Base-by-base conservation (phyloP, 92 coral and sea anemone genomes). In the Epizoanthus illoricatus region DNA sequence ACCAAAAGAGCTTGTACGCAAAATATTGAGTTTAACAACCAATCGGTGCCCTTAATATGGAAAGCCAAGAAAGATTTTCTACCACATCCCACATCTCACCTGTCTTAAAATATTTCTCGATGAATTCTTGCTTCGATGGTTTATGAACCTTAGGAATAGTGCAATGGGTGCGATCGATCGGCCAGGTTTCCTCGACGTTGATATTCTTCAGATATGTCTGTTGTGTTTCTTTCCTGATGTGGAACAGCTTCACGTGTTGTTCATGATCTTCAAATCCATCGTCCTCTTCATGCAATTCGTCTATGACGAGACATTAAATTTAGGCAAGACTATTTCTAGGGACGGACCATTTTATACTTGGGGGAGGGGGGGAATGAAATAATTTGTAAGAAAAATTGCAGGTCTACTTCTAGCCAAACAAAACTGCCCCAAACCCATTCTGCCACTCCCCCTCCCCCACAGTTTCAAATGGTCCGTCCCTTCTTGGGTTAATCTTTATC, bases 121-220 rank as follows among this genome's bases (percentile, higher is more conserved):
- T 83, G n/a, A 92, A 92, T 66, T 88, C 88, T 42, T 90, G 76
- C 24, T 87, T 92, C 18, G 76, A 85, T 57, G 97, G 97, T 73
- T 79, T 89, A 71, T 87, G 87, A 40, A 92, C 81, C n/a, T 86
- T 84, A 0, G 88, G 92, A 16, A 92, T 87, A 7, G 93, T 92
- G 45, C 97, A 92, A 12, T 81, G 88, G 15, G 88, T 90, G 45
- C 42, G 69, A 49, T 85, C 84, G 15, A 90, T 71, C 6, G 97
- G 90, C 97, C 97, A 92, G 24, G 75, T 36, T 8, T 87, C 74
- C 33, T 87, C 92, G 24, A 90, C 84, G n/a, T 90, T 86, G 4
- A 90, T 61, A 36, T 84, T 82, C 21, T 80, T 82, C 17, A 87
- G 80, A 58, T 45, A 70, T 55, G 76, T 82, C 71, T 92, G 92